Percentiles rank a stretch among this genome's conserved stretches.
These are phyloP conservation scores for Eueides isabella DNA, from an alignment of 1,140 invertebrate genomes.

Conservation along the genomic window DNA sequence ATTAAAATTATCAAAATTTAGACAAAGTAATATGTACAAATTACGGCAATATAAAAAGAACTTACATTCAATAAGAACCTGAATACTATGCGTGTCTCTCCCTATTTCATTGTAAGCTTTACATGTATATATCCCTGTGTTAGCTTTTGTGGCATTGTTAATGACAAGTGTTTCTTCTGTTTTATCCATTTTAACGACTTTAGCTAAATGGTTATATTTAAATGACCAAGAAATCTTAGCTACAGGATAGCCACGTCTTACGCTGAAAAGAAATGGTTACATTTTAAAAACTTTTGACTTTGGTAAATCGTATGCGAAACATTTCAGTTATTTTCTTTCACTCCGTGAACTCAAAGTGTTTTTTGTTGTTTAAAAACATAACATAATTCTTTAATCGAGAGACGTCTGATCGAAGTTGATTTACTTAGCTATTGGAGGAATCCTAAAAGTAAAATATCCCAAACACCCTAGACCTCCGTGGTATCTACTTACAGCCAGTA, in stretches of 20 bases:
- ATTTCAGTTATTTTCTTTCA: no score
- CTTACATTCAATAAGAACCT: constrained; percentile 45
- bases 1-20: no score
- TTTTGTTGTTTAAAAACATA: no score
- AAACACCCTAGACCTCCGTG: no score
- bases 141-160: constrained; percentile 22
- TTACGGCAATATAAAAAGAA: constrained; percentile 10
- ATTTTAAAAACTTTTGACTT: neutral
- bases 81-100: constrained; percentile 33
- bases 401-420: no score
- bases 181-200: neutral
- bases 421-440: no score
- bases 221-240: constrained; percentile 36
- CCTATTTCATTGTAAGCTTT: constrained; percentile 42
- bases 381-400: no score
- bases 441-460: no score
- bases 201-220: constrained; percentile 5
- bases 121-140: constrained; percentile 45
- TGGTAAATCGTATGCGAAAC: no score
- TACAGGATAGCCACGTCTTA: constrained; percentile 31
- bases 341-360: no score
- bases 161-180: constrained; percentile 19
- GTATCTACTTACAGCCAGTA: no score
- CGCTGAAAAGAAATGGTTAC: constrained; percentile 17
- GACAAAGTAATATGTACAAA: neutral